Evolutionary conservation across 1,140 invertebrate species (phyloP), one percentile per base, ranked within the genome.

Genomic region (Phymastichus coffea): DNA sequence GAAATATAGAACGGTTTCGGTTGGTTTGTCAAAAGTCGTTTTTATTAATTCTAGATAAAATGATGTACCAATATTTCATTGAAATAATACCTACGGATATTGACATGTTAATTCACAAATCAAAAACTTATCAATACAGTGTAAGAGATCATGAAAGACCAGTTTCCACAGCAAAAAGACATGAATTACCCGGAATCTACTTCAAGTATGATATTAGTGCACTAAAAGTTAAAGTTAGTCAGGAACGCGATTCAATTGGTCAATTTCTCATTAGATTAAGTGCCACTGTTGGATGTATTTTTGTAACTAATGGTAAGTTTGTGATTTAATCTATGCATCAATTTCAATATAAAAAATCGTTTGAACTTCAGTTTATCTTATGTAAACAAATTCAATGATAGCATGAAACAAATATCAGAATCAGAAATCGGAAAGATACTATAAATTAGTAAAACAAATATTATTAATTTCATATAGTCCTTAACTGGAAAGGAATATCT

Each of bases 11-110:
- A 15, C 22, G 17, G 19, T 14, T 49, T 59, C 1, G 51, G 41
- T 58, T 57, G 20, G 12, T 57, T 52, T 57, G 51, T 40, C 41
- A 14, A 22, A 10, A 57, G n/a, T n/a, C n/a, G n/a, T 25, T 14
- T 54, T 62, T 60, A 57, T 51, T 51, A 23, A 37, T 83, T 83
- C 54, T 69, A 87, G 90, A 87, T 80, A 87, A 86, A 75, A 89
- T 92, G 79, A 74, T 92, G 17, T 96, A 89, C 78, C 94, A 97
- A 71, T 98, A 98, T 80, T 97, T 96, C 70, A 84, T 98, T 38
- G 91, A 97, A 82, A 88, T 97, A n/a, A 94, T 98, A 15, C 93
- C 94, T 23, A 97, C 95, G 10, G 89, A 93, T 73, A 89, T 98
- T 8, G 83, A 91, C 61, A 92, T 91, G 3, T 82, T 86, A 15